Evolutionary conservation across 2,797 vertebrate genomes (phyloP).

Genomic region (Rhabdophis nuchalis): DNA sequence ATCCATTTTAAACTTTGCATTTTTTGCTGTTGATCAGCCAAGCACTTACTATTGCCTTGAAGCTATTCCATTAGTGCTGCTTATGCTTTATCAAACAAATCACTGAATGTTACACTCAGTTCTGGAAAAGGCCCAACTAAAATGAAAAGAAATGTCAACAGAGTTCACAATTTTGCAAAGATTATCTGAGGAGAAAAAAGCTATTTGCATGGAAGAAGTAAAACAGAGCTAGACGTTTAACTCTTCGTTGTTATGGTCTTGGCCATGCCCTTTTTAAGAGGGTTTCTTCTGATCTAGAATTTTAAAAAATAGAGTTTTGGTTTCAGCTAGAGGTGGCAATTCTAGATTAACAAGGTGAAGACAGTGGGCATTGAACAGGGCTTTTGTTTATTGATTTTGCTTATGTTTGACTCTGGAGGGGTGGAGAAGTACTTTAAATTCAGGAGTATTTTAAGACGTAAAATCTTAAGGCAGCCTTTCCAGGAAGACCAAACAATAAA

Average conservation of each 20-base stretch:
- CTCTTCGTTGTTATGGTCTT: neutral
- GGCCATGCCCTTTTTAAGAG: neutral
- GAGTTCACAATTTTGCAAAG: neutral
- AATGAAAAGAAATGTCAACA: neutral
- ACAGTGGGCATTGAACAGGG: neutral
- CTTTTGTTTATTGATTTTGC: neutral
- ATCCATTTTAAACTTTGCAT: neutral
- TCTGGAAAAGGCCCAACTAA: neutral
- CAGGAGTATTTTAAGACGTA: neutral
- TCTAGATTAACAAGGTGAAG: neutral
- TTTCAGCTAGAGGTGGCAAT: neutral
- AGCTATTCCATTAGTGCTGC: neutral
- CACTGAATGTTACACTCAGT: neutral
- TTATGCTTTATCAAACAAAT: neutral
- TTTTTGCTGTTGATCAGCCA: neutral
- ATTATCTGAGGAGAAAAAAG: neutral
- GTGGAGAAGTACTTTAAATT: neutral
- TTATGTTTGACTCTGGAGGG: neutral
- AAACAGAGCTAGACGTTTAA: neutral
- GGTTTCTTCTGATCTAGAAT: neutral
- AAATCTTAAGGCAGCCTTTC: neutral
- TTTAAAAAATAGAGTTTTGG: neutral
- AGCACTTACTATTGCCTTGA: neutral
- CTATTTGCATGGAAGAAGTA: neutral
- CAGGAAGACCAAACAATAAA: neutral